Conservation (phyloP, 1,140 invertebrate species). For the Diorhabda sublineata region DNA sequence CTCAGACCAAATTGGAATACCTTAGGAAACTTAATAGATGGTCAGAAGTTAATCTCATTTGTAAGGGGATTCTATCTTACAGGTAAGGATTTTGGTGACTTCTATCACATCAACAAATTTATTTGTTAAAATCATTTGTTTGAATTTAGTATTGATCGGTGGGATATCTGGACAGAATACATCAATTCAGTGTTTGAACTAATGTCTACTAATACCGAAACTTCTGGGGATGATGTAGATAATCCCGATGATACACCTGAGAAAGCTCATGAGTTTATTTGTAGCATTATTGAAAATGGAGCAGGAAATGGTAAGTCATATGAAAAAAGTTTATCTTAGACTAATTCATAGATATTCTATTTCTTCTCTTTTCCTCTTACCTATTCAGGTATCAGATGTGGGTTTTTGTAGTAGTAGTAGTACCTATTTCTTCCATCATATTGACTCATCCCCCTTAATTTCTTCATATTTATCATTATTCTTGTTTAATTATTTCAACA, state of each 20-base stretch:
- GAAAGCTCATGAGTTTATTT: slow-evolving; percentile 63
- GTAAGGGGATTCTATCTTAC: slow-evolving; percentile 65
- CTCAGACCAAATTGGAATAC: slow-evolving; percentile 67
- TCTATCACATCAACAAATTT: not conserved
- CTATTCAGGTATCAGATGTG: too few relatives aligned
- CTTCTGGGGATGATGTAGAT: slow-evolving; percentile 27
- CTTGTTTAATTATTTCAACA: too few relatives aligned
- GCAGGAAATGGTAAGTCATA: slow-evolving; percentile 37
- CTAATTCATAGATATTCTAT: not conserved
- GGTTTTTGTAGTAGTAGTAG: too few relatives aligned
- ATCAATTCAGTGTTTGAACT: slow-evolving; percentile 62
- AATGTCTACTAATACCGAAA: slow-evolving; percentile 35
- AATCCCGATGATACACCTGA: slow-evolving; percentile 51
- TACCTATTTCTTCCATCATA: too few relatives aligned
- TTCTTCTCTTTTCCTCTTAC: not conserved
- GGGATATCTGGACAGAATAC: slow-evolving; percentile 71
- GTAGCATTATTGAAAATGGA: slow-evolving; percentile 40
- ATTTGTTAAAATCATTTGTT: not conserved
- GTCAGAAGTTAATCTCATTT: slow-evolving; percentile 63
- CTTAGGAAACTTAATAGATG: slow-evolving; percentile 70
- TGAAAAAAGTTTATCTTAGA: not conserved
- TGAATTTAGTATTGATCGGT: slow-evolving; percentile 63
- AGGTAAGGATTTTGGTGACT: slow-evolving; percentile 53
- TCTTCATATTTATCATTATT: too few relatives aligned
- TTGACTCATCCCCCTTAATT: too few relatives aligned